Conservation (phyloP, 2,113 vertebrate species). For the Syngnathoides biaculeatus region DNA sequence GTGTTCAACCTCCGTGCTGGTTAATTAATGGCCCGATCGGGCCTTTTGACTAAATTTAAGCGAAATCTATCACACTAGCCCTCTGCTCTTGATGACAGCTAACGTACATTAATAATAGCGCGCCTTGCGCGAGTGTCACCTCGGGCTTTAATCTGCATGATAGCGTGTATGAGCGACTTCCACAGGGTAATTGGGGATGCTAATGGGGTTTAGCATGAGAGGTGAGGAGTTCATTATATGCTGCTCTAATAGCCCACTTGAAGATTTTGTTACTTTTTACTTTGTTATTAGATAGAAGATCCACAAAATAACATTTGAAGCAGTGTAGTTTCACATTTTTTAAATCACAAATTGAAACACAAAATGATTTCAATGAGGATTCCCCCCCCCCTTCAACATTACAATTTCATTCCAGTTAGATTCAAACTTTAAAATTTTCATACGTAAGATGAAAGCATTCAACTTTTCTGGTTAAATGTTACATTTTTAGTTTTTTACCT, state of each 20-base stretch:
- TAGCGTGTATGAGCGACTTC: slow-evolving; percentile 39
- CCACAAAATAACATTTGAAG: not conserved
- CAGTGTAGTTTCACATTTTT: not conserved
- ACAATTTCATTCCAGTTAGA: too few species aligned
- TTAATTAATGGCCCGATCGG: slow-evolving; percentile 65
- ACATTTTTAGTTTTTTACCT: too few species aligned
- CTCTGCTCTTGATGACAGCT: slow-evolving; percentile 39
- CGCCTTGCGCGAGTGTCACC: slow-evolving; percentile 39
- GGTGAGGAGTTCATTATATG: slow-evolving; percentile 2
- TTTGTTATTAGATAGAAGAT: not conserved
- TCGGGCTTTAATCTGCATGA: slow-evolving; percentile 29
- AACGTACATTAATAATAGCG: slow-evolving; percentile 55
- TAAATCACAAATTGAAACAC: not conserved
- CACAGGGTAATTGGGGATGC: slow-evolving; percentile 46
- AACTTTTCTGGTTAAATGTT: too few species aligned
- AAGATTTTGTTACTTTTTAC: not conserved
- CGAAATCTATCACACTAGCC: slow-evolving; percentile 43
- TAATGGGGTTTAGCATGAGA: slow-evolving; percentile 29
- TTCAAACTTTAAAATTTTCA: too few species aligned
- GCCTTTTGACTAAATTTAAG: slow-evolving; percentile 51
- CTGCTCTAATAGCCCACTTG: not conserved
- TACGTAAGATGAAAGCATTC: too few species aligned
- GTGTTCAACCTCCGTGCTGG: slow-evolving; percentile 53
- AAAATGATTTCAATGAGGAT: not conserved
- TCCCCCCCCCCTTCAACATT: not conserved